Conservation (phyloP, 2,797 vertebrate species). For the Phoeniculus purpureus region DNA sequence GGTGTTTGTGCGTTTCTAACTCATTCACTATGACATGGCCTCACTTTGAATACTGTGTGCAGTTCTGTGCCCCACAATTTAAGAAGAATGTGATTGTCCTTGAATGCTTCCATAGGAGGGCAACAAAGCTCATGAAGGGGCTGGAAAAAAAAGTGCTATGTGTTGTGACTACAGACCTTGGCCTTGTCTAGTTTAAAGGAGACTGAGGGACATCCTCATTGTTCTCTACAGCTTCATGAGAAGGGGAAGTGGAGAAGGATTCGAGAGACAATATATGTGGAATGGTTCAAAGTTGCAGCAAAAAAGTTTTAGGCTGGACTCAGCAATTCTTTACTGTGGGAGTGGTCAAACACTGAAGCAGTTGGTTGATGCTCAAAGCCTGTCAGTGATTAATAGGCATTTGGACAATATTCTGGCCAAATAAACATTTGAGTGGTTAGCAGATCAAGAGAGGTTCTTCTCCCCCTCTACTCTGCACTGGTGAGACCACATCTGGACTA, state of each 20-base stretch:
- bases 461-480: too few species aligned
- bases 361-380: too few species aligned
- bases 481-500: too few species aligned
- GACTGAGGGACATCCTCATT: too few species aligned
- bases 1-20: background rate
- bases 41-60: background rate
- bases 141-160: too few species aligned
- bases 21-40: background rate
- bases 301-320: background rate
- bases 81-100: background rate
- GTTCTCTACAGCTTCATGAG: too few species aligned
- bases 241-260: background rate
- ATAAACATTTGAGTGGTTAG: too few species aligned
- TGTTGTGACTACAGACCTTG: background rate
- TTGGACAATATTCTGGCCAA: background rate
- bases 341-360: background rate
- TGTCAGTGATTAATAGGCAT: background rate
- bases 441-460: too few species aligned
- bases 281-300: background rate
- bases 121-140: accelerated
- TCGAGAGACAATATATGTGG: accelerated
- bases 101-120: background rate
- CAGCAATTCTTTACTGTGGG: background rate
- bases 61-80: background rate
- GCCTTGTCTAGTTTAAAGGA: background rate